A percentile compares a stretch with the other conserved stretches of the same genome.
These are phyloP conservation scores for Acheta domesticus DNA, from an alignment of 2,888 invertebrate genomes.

Conservation along the genomic window DNA sequence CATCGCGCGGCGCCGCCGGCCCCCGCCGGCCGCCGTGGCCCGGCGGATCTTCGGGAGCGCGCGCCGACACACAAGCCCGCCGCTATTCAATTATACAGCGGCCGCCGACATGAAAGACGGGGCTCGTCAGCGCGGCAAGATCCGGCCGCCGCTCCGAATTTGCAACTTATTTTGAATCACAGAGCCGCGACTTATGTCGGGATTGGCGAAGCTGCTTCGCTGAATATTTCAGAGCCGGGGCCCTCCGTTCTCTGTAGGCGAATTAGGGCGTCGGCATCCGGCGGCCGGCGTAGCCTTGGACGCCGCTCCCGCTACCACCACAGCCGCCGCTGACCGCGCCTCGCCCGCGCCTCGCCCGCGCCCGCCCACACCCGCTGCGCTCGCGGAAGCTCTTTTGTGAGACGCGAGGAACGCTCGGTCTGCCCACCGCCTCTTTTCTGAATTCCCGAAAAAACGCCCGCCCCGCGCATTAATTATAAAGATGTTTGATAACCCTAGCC, in stretches of 20 bases:
- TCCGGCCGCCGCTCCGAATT: constrained; percentile 9
- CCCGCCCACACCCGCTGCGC: background rate
- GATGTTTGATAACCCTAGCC: background rate
- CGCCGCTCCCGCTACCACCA: background rate
- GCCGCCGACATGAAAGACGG: constrained; percentile 8
- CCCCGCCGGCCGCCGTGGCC: background rate
- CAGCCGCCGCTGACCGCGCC: background rate
- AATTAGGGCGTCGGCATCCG: background rate
- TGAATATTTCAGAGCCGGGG: background rate
- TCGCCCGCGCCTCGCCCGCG: background rate
- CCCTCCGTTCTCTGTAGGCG: constrained; percentile 8
- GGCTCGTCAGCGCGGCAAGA: constrained; percentile 9
- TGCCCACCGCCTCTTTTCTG: too few species aligned
- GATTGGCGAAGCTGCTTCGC: background rate
- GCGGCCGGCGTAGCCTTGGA: background rate
- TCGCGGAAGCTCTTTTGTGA: background rate
- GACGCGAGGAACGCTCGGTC: too few species aligned
- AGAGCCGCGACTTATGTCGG: constrained; percentile 18
- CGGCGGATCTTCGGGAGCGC: background rate
- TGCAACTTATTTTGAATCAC: constrained; percentile 2
- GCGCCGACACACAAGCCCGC: background rate
- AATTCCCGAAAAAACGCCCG: too few species aligned
- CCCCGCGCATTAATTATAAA: background rate
- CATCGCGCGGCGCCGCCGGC: background rate
- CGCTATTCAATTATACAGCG: constrained; percentile 10